Evolutionary conservation across 2,113 vertebrate genomes (phyloP).

Genomic region (Scomber scombrus): DNA sequence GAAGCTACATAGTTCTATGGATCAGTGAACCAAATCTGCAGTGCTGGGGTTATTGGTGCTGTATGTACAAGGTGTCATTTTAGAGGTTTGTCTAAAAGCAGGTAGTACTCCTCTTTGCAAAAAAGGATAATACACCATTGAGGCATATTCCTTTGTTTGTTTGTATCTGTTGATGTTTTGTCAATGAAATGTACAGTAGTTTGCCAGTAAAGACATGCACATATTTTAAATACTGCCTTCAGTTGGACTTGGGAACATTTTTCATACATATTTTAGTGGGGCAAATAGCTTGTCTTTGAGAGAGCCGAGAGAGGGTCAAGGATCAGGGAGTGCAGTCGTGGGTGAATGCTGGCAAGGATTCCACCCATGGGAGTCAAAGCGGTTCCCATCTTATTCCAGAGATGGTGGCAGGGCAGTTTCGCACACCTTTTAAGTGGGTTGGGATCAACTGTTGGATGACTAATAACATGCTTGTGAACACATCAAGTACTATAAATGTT

Average conservation of each 20-base stretch:
- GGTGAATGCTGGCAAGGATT: neutral
- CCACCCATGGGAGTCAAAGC: constrained; percentile 28
- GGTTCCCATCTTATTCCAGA: constrained; percentile 30
- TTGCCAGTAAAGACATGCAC: neutral
- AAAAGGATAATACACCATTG: neutral
- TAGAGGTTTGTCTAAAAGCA: neutral
- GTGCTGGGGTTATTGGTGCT: neutral
- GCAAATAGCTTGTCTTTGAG: neutral
- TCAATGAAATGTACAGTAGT: neutral
- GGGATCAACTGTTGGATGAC: constrained; percentile 35
- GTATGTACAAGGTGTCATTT: neutral
- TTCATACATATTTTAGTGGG: neutral
- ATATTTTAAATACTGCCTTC: neutral
- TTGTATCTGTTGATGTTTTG: too few relatives aligned
- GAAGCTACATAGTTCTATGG: neutral
- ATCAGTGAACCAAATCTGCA: neutral
- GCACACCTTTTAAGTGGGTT: constrained; percentile 7
- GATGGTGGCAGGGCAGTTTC: constrained; percentile 25
- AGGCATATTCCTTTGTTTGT: neutral
- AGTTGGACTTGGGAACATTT: neutral
- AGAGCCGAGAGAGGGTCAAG: neutral
- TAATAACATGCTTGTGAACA: constrained; percentile 49
- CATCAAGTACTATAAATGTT: constrained; percentile 45
- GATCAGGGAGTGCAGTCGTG: neutral
- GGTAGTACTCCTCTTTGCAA: neutral